Conservation (phyloP, 2,113 vertebrate genomes). For the Propithecus coquereli region DNA sequence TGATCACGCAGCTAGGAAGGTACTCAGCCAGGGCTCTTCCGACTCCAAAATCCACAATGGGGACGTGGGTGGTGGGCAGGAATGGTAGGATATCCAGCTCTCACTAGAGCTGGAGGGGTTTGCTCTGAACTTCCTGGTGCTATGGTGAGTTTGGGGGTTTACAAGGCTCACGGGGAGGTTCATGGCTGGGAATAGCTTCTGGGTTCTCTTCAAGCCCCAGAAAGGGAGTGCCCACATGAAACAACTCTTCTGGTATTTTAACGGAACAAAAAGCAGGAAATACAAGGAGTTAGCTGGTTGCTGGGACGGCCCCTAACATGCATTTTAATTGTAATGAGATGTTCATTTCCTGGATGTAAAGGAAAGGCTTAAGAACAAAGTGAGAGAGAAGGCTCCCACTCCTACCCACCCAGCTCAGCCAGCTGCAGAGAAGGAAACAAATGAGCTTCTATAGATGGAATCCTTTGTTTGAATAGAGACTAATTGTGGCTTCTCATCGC, state of each 20-base stretch:
- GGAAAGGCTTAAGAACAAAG: constrained; percentile 37
- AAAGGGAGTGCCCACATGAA: constrained; percentile 10
- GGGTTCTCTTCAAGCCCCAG: background rate
- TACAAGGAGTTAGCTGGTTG: background rate
- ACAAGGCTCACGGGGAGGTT: background rate
- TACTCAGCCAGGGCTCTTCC: background rate
- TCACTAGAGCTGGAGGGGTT: background rate
- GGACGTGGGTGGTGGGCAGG: no score
- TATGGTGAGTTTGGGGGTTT: background rate
- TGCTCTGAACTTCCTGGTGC: background rate
- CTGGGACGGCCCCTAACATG: background rate
- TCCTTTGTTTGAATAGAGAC: constrained; percentile 70
- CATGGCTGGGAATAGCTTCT: background rate
- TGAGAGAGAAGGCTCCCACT: background rate
- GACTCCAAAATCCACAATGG: background rate
- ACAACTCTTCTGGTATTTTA: constrained; percentile 33
- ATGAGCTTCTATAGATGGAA: constrained; percentile 71
- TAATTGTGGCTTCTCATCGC: constrained; percentile 64
- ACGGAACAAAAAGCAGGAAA: constrained; percentile 47
- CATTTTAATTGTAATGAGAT: constrained; percentile 1
- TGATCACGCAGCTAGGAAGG: background rate
- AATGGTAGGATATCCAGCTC: background rate
- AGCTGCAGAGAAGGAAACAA: constrained; percentile 67
- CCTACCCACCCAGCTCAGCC: background rate
- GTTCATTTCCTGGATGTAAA: constrained; percentile 38